These are phyloP conservation scores for Emesis castigata DNA, from an alignment of 2,888 invertebrate species.

Conservation along the genomic window DNA sequence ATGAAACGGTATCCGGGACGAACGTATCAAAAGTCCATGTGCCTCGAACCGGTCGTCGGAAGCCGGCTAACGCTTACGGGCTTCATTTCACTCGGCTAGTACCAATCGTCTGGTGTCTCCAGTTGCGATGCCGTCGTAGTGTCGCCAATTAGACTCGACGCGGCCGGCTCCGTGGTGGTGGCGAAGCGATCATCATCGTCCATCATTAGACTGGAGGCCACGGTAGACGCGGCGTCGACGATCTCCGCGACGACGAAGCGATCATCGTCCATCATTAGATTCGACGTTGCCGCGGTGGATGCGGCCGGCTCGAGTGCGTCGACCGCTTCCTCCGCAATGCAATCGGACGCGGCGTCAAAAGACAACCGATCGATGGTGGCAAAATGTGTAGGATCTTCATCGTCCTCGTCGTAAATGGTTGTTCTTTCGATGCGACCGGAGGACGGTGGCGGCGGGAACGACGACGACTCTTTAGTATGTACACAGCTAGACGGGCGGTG, in stretches of 20 bases:
- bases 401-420: neutral
- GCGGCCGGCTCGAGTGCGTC: neutral
- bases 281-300: neutral
- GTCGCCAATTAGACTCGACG: neutral
- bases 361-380: neutral
- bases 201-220: neutral
- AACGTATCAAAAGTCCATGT: neutral
- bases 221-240: neutral
- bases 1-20: too few species aligned
- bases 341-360: neutral
- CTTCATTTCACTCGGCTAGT: neutral
- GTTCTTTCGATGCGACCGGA: neutral
- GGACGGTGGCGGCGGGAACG: neutral
- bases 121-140: neutral
- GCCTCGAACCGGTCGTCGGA: neutral
- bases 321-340: neutral
- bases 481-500: slow-evolving; percentile 1
- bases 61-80: neutral
- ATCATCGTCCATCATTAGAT: neutral
- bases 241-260: neutral
- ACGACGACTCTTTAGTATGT: slow-evolving; percentile 17
- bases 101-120: neutral
- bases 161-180: neutral
- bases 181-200: neutral
- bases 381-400: neutral